Evolutionary conservation across 2,888 invertebrate genomes (phyloP), one percentile per base, ranked within the genome.

Genomic region (Bugulina stolonifera): DNA sequence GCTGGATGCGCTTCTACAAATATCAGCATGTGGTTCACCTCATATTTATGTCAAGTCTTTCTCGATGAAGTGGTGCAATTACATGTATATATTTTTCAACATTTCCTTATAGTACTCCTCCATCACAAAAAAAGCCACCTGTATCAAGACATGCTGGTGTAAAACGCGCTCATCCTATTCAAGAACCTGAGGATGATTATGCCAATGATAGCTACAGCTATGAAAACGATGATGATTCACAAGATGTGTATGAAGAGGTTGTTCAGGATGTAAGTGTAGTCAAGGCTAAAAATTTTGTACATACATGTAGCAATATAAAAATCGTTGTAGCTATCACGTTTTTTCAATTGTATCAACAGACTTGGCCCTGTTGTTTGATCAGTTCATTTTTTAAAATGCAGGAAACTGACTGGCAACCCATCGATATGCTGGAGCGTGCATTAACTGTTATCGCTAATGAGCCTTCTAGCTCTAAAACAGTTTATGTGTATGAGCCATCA

Each of bases 391-490:
- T 55, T 23, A 10, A 23, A 5, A 14, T 64, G 32, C 10, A 64
- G 64, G 64, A 64, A 25, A 29, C 64, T 14, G 64, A 64, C 27
- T 64, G 27, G 64, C 64, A 64, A 27, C 64, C 64, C 10, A 64
- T 64, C n/a, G 64, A 32, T 32, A 64, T 64, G 64, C 64, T 64
- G 22, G 64, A 64, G 64, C 64, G 64, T 32, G 64, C 64, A 14
- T 27, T 64, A 14, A 64, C 64, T 64, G 64, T 32, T 27, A 32
- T 64, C 10, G 64, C 64, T 18, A 64, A 64, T 32, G 64, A 64
- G 32, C 64, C 25, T 10, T 10, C 14, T 14, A 64, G 32, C 2
- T 25, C 14, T 32, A 64, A 64, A 34, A 32, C 64, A 14, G 27
- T 22, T 32, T 64, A 64, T 32, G 64, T 64, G 34, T 64, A 29